These are phyloP conservation scores for Physocephala rufipes DNA, from an alignment of 2,888 invertebrate genomes.

Conservation along the genomic window DNA sequence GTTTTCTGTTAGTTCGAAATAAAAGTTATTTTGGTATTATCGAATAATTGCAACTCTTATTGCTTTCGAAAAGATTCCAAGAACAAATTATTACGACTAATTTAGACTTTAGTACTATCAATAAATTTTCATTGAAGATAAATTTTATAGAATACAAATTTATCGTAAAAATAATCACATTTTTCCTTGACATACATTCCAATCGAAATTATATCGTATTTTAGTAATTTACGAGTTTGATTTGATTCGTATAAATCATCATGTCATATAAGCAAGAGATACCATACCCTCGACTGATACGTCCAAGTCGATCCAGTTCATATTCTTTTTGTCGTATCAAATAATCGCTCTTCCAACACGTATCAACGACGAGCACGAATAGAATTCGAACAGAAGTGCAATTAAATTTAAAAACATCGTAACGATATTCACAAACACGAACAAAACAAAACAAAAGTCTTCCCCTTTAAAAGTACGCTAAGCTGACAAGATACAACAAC, in stretches of 20 bases:
- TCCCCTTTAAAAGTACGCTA: neutral
- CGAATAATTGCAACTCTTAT: no score
- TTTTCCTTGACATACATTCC: no score
- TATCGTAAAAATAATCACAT: no score
- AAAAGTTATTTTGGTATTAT: no score
- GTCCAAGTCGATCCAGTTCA: neutral
- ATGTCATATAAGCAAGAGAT: neutral
- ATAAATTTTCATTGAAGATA: no score
- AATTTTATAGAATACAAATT: no score
- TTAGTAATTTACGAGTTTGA: neutral
- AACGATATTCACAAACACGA: slow-evolving; percentile 1
- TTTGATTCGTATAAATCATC: neutral
- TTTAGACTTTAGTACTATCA: no score
- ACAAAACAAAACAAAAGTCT: neutral
- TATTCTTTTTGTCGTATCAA: neutral
- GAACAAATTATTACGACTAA: no score
- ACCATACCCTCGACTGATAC: neutral
- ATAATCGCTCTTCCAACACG: slow-evolving; percentile 2
- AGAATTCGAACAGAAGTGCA: neutral
- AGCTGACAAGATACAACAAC: no score
- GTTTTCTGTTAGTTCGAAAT: no score
- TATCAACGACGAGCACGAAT: neutral
- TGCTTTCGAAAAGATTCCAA: no score
- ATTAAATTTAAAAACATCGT: slow-evolving; percentile 2
- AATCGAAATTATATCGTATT: neutral